Percentiles rank a stretch among this genome's conserved stretches.
phyloP scores from a whole-genome alignment of 2,113 vertebrate genomes.

The Coreoperca whiteheadi region DNA sequence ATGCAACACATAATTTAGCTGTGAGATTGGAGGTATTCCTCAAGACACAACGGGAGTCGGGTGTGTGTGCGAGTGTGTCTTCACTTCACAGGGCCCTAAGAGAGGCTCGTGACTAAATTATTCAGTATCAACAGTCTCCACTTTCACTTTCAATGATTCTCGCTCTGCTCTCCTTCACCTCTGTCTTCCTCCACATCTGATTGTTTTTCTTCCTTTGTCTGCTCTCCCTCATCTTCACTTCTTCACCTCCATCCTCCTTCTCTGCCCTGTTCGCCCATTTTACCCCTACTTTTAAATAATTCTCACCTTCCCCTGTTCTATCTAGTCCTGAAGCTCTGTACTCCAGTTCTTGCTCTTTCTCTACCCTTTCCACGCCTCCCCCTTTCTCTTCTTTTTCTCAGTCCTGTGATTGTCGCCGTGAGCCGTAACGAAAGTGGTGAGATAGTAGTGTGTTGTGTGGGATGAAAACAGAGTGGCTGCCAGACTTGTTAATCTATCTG shows the following conservation, averaged over 20 bases:
- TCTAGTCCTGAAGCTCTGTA: not conserved
- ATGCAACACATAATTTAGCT: not conserved
- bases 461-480: conserved; percentile 32
- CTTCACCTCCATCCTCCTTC: not conserved
- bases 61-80: not conserved
- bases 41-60: not conserved
- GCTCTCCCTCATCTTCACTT: not conserved
- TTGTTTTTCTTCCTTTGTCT: conserved; percentile 5
- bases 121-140: conserved; percentile 48
- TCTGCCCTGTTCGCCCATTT: not conserved
- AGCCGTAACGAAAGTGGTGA: conserved; percentile 41
- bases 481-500: conserved; percentile 42
- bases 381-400: not conserved
- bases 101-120: conserved; percentile 52
- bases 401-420: conserved; percentile 5
- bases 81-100: conserved; percentile 24
- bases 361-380: not conserved
- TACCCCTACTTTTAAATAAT: not conserved
- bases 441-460: not conserved
- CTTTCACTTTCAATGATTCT: conserved; percentile 47
- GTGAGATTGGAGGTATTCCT: conserved; percentile 5
- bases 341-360: not conserved
- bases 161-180: conserved; percentile 10
- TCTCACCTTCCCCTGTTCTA: not conserved
- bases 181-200: not conserved